Evolutionary conservation across 2,888 invertebrate genomes (phyloP), one percentile per base, ranked within the genome.

Genomic region (Atethmia centrago): DNA sequence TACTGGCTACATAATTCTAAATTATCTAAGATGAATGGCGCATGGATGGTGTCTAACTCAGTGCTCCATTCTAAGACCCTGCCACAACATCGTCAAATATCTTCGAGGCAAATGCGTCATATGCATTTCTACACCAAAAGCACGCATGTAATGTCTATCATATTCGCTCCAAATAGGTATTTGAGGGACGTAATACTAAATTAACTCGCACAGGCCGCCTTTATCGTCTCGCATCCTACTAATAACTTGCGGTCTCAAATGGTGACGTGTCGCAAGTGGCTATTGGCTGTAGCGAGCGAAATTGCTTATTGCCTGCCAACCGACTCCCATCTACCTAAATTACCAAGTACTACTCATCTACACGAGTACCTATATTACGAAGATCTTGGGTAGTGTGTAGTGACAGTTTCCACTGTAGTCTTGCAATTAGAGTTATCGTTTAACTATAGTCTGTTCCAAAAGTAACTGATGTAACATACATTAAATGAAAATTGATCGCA

Each of bases 241-340:
- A 86, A 87, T 89, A 90, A 85, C 84, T 86, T 90, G 88, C 82
- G 88, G 87, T 86, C 79, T 82, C 72, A 77, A 83, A 74, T 66
- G 74, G 70, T 83, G 85, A 82, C 79, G 76, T 80, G 79, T 74
- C 83, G 75, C 79, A 85, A 87, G 86, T 79, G 87, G 79, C 87
- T 83, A 87, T 87, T 87, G 86, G 77, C 79, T 80, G 81, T 80
- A 80, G 83, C 79, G 77, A 72, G 85, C 76, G 80, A 64, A 85
- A 85, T 83, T 86, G 83, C 80, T 85, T 85, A 86, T 82, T 80
- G 86, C 83, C 80, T 85, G 85, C 80, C 80, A 84, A 84, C 67
- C 73, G 84, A 79, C 84, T 71, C 79, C 69, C 82, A 65, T 53
- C 64, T 79, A 74, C 59, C 51, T 65, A 49, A 28, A 49, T 47